Percentiles rank a stretch among this genome's conserved stretches.
These are phyloP conservation scores for Lobophora halterata DNA, from an alignment of 2,888 invertebrate genomes.

Conservation along the genomic window DNA sequence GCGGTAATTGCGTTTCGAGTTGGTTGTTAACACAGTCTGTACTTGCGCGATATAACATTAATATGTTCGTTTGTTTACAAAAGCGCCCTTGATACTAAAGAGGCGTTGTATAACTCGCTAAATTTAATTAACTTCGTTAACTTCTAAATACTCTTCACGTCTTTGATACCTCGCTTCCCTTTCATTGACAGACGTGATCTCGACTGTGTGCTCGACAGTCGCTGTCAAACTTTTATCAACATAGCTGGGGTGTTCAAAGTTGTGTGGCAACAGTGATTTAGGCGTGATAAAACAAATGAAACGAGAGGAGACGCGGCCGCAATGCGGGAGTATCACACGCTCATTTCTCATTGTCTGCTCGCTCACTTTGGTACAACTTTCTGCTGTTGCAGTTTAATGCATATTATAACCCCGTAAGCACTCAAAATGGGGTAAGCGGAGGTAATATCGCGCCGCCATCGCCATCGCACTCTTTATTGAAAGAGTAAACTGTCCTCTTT, in stretches of 20 bases:
- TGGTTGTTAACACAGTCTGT: conserved; percentile 60
- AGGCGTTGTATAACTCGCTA: conserved; percentile 69
- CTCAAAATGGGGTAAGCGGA: conserved; percentile 68
- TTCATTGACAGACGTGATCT: conserved; percentile 69
- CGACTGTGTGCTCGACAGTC: conserved; percentile 64
- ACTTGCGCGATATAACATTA: conserved; percentile 70
- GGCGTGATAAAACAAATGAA: conserved; percentile 75
- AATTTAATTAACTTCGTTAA: conserved; percentile 81
- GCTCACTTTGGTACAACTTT: conserved; percentile 65
- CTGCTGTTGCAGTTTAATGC: conserved; percentile 74
- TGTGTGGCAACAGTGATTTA: conserved; percentile 74
- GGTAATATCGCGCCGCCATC: conserved; percentile 63
- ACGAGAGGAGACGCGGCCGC: conserved; percentile 62
- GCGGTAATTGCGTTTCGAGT: conserved; percentile 64
- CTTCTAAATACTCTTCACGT: conserved; percentile 80
- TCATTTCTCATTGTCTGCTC: conserved; percentile 76
- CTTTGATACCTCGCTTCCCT: conserved; percentile 74
- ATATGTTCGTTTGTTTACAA: conserved; percentile 74
- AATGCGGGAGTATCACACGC: conserved; percentile 73
- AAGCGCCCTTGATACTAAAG: conserved; percentile 72
- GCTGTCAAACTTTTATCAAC: conserved; percentile 75
- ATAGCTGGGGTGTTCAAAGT: conserved; percentile 51
- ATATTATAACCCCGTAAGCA: conserved; percentile 76
- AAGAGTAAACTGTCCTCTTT: conserved; percentile 78
- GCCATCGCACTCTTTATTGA: conserved; percentile 70